These are phyloP conservation scores for Rhagologus leucostigma DNA, from an alignment of 2,113 vertebrate species.

Conservation along the genomic window DNA sequence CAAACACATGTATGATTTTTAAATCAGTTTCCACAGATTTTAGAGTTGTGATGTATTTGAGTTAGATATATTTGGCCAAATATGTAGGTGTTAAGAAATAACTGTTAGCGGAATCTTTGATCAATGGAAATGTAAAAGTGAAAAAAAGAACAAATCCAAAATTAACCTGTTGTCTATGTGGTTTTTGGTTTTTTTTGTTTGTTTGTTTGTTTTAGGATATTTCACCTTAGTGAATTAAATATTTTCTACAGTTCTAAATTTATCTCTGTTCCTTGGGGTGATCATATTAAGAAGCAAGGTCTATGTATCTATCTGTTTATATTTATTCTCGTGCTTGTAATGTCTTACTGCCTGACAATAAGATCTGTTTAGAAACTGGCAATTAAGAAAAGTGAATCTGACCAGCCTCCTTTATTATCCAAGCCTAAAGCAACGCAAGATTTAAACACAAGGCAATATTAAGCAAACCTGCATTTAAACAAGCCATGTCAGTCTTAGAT, in stretches of 20 bases:
- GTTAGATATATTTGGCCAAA: not conserved
- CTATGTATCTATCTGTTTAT: not conserved
- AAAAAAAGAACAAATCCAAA: not conserved
- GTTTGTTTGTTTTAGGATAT: not conserved
- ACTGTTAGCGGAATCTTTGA: not conserved
- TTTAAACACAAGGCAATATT: not conserved
- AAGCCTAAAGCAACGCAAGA: not conserved
- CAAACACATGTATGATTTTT: not conserved
- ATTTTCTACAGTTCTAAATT: not conserved
- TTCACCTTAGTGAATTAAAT: not conserved
- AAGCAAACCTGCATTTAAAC: not conserved
- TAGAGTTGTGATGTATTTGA: not conserved
- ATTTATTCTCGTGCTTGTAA: not conserved
- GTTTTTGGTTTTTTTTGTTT: not conserved
- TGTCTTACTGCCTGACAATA: not conserved
- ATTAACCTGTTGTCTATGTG: not conserved
- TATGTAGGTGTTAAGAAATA: not conserved
- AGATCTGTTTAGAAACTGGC: not conserved
- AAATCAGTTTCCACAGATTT: not conserved
- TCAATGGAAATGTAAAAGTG: not conserved
- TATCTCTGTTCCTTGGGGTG: not conserved
- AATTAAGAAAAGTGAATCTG: not conserved
- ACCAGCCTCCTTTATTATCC: not conserved
- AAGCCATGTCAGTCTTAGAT: not conserved
- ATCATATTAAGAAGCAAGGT: not conserved